A percentile compares a stretch with the other conserved stretches of the same genome.
Conservation (phyloP, 92 coral and sea anemone genomes). For the Virgularia gustaviana region DNA sequence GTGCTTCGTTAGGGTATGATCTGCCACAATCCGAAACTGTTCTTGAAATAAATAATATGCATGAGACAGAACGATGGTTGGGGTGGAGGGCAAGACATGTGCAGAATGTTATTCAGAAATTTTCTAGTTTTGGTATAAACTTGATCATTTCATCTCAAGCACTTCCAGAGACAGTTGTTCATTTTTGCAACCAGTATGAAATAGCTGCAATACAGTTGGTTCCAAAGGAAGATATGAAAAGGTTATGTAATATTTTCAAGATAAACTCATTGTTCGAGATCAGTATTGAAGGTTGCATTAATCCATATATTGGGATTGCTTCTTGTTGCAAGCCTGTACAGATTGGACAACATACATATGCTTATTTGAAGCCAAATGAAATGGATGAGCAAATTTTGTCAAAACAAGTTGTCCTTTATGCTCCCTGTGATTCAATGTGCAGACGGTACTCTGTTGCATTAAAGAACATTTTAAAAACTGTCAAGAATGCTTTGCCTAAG, state of each 20-base stretch:
- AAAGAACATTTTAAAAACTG: slow-evolving; percentile 58
- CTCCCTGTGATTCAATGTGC: slow-evolving; percentile 73
- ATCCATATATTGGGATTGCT: slow-evolving; percentile 58
- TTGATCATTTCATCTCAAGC: slow-evolving; percentile 67
- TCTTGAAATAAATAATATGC: slow-evolving; percentile 35
- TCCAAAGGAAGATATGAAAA: slow-evolving; percentile 58
- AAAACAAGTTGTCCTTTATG: slow-evolving; percentile 63
- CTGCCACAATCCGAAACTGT: slow-evolving; percentile 39
- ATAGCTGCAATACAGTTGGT: slow-evolving; percentile 80
- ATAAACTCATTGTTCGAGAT: slow-evolving; percentile 55
- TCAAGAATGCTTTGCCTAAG: slow-evolving; percentile 58
- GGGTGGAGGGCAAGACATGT: slow-evolving; percentile 51
- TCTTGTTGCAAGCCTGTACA: slow-evolving; percentile 46
- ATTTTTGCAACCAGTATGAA: slow-evolving; percentile 64
- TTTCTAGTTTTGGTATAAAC: slow-evolving; percentile 51
- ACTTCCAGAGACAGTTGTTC: slow-evolving; percentile 61
- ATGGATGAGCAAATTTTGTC: slow-evolving; percentile 7
- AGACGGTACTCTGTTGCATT: slow-evolving; percentile 69
- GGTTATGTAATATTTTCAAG: slow-evolving; percentile 58
- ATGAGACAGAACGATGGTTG: slow-evolving; percentile 34
- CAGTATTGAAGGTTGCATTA: slow-evolving; percentile 22
- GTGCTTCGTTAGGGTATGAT: slow-evolving; percentile 51
- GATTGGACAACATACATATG: slow-evolving; percentile 56
- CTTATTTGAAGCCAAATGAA: slow-evolving; percentile 36
- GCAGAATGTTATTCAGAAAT: slow-evolving; percentile 33